Conservation (phyloP, 2,888 invertebrate species). For the Aphidoletes aphidimyza region DNA sequence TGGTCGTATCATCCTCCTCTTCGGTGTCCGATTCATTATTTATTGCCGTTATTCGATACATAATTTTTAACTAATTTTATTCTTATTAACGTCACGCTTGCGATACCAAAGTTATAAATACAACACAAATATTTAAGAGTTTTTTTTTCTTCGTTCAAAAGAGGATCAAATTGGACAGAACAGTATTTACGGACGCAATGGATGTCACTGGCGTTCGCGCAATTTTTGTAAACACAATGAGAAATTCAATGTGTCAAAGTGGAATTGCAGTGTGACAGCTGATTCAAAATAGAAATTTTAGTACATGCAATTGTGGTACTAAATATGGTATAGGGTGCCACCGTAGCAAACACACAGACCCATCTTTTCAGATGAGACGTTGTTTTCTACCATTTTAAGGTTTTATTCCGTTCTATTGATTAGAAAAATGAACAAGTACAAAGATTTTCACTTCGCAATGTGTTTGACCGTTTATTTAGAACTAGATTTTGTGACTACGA, state of each 20-base stretch:
- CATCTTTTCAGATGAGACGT: no score
- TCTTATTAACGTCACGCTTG: not conserved
- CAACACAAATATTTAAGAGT: not conserved
- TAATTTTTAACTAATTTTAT: no score
- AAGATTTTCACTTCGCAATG: no score
- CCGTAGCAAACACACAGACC: no score
- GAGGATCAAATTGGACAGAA: not conserved
- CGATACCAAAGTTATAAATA: not conserved
- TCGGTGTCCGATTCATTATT: slow-evolving; percentile 58
- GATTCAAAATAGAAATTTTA: slow-evolving; percentile 52
- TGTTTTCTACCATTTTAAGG: no score
- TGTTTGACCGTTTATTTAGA: no score
- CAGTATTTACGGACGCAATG: slow-evolving; percentile 9
- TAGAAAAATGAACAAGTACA: no score
- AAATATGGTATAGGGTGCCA: slow-evolving; percentile 1
- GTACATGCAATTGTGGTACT: slow-evolving; percentile 34
- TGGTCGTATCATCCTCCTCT: slow-evolving; percentile 58
- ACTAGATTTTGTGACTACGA: no score
- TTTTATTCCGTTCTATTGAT: no score
- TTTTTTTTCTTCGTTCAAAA: not conserved
- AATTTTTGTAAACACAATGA: slow-evolving; percentile 50
- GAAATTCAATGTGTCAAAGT: slow-evolving; percentile 11
- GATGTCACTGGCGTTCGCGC: slow-evolving; percentile 38
- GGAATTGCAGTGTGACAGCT: slow-evolving; percentile 46
- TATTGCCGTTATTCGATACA: slow-evolving; percentile 59